Evolutionary conservation across 2,888 invertebrate species (phyloP).

Genomic region (Uloborus plumipes): DNA sequence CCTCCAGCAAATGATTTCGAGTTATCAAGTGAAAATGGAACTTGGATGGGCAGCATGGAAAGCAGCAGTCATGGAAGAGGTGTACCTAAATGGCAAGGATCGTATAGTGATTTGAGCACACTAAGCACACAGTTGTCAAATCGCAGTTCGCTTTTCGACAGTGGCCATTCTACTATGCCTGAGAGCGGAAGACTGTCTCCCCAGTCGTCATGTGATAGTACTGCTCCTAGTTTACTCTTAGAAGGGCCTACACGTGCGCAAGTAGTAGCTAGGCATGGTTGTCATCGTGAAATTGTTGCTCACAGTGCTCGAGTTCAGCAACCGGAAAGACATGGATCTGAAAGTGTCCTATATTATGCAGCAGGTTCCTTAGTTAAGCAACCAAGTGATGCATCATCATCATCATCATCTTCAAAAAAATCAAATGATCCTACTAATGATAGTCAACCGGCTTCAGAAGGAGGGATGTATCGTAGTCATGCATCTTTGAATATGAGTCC

Average conservation of each 20-base stretch:
- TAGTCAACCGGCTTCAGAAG: conserved; percentile 30
- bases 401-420: conserved; percentile 13
- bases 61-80: conserved; percentile 57
- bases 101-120: conserved; percentile 80
- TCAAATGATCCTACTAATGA: conserved; percentile 4
- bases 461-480: conserved; percentile 43
- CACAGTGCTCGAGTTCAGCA: conserved; percentile 84
- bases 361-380: conserved; percentile 20
- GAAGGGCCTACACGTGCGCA: conserved; percentile 61
- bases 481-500: conserved; percentile 43
- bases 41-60: conserved; percentile 64
- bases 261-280: conserved; percentile 63
- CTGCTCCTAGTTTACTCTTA: conserved; percentile 46
- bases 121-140: conserved; percentile 64
- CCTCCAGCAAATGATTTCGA: conserved; percentile 55
- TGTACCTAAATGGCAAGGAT: conserved; percentile 80
- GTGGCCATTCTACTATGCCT: conserved; percentile 65
- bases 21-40: conserved; percentile 57
- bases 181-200: conserved; percentile 65
- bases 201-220: conserved; percentile 63
- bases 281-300: conserved; percentile 74
- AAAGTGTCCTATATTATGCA: conserved; percentile 81
- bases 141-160: conserved; percentile 64
- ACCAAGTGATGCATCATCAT: conserved; percentile 19
- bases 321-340: conserved; percentile 83